phyloP scores from a whole-genome alignment of 64 coral and sea anemone species.

The Actinia tenebrosa region DNA sequence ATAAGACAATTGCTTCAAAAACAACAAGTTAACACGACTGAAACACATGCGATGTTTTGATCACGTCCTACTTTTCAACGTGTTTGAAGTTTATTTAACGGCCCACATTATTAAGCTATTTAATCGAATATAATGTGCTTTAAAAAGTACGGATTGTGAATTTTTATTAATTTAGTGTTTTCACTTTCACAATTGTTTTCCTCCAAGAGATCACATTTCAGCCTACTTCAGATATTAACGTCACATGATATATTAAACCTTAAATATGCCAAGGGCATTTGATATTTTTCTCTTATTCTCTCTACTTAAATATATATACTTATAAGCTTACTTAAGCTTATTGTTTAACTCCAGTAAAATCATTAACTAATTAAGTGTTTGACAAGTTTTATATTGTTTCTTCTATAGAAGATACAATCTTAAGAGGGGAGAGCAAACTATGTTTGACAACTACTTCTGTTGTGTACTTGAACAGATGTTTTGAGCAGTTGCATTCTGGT shows the following conservation, averaged over 20 bases:
- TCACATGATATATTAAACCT: background rate
- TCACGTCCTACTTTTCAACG: background rate
- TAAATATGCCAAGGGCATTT: too few relatives aligned
- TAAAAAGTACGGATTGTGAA: background rate
- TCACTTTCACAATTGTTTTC: background rate
- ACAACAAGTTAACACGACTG: background rate
- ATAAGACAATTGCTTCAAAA: background rate
- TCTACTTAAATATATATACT: background rate
- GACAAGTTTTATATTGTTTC: background rate
- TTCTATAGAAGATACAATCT: constrained; percentile 51
- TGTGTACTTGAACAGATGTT: constrained; percentile 59
- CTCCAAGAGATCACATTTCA: background rate
- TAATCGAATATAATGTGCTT: background rate
- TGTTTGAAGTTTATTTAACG: background rate
- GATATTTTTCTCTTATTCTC: too few relatives aligned
- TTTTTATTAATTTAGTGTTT: background rate
- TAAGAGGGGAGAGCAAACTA: constrained; percentile 55
- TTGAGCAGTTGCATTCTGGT: constrained; percentile 68
- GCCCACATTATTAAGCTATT: background rate
- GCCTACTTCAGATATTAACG: background rate
- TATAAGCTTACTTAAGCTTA: too few relatives aligned
- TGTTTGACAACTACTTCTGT: constrained; percentile 72
- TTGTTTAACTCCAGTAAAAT: too few relatives aligned
- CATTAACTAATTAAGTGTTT: background rate
- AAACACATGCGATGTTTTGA: background rate